Base-by-base conservation (phyloP, 2,888 invertebrate genomes). In the Entomobrya multifasciata region DNA sequence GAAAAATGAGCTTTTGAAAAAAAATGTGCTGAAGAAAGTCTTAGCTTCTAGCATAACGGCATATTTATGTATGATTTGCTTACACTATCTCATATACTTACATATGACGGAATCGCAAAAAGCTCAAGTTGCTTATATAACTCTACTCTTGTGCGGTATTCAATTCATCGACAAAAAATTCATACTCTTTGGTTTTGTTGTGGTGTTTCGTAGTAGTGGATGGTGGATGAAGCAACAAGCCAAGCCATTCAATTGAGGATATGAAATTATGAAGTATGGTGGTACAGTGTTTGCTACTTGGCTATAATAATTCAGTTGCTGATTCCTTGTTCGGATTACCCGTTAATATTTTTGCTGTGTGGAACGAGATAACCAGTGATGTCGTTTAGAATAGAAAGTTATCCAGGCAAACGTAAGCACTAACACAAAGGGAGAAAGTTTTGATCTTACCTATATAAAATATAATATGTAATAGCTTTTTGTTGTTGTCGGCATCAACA, bases 391-490 rank as follows among this genome's bases (percentile, higher is more conserved):
- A 60, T 20, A 52, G 57, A 83, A 83, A 83, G 47, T 76, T 82
- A 82, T 82, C 82, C 82, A 83, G 76, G 74, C 81, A 70, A 72
- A 36, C 44, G 49, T 76, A 83, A 81, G 70, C 49, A 60, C 44
- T 25, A 70, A 60, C 60, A 30, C 20, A 52, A 57, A 62, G 60
- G n/a, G 44, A 36, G 65, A 82, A 74, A 60, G 76, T 62, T n/a
- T 62, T 76, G 83, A 83, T 83, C 83, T 83, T 83, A 83, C 83
- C 83, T 83, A 82, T 76, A 83, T 76, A 83, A 83, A 81, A 81
- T 72, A 81, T 76, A 76, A 62, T 83, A n/a, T n/a, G n/a, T n/a
- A 83, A 65, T 65, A 27, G 72, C 60, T 67, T 72, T 70, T 72
- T 55, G 27, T 70, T 44, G 47, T 57, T 57, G 81, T 60, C 81